Percentiles rank a stretch among this genome's conserved stretches.
Conservation (phyloP, 2,797 vertebrate genomes). For the Enteromius anoplus region DNA sequence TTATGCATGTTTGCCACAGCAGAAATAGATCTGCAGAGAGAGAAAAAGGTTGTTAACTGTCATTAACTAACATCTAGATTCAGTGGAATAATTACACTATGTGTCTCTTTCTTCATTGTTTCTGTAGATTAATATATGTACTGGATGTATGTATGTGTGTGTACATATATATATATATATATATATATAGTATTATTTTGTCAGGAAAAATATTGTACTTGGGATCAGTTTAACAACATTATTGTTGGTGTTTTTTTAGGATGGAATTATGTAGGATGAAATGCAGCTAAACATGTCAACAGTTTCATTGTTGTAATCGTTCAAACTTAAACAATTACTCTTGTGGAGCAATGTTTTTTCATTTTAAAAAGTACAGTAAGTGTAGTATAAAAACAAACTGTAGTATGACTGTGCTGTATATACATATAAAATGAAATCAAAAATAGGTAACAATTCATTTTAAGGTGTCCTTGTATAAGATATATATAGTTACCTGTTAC, state of each 20-base stretch:
- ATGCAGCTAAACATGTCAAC: not conserved
- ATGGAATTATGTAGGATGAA: not conserved
- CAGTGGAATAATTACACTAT: not conserved
- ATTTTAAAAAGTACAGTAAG: not conserved
- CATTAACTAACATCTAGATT: not conserved
- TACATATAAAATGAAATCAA: too few species aligned
- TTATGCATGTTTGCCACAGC: slow-evolving; percentile 34
- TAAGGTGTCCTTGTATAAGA: too few species aligned
- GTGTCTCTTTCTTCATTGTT: not conserved
- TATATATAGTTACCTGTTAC: too few species aligned
- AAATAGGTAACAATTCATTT: too few species aligned
- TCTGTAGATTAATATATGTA: not conserved
- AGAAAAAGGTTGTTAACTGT: not conserved
- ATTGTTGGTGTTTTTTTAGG: not conserved
- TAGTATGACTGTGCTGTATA: too few species aligned
- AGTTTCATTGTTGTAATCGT: not conserved
- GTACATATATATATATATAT: too few species aligned
- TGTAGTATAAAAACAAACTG: too few species aligned
- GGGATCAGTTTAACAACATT: not conserved
- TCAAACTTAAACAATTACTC: not conserved
- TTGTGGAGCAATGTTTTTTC: not conserved
- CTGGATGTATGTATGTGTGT: too few species aligned
- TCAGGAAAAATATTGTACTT: not conserved
- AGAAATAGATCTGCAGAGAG: slow-evolving; percentile 28
- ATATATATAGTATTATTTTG: not conserved